Conservation (phyloP, 2,113 vertebrate species). For the Dolichallabes microphthalmus region DNA sequence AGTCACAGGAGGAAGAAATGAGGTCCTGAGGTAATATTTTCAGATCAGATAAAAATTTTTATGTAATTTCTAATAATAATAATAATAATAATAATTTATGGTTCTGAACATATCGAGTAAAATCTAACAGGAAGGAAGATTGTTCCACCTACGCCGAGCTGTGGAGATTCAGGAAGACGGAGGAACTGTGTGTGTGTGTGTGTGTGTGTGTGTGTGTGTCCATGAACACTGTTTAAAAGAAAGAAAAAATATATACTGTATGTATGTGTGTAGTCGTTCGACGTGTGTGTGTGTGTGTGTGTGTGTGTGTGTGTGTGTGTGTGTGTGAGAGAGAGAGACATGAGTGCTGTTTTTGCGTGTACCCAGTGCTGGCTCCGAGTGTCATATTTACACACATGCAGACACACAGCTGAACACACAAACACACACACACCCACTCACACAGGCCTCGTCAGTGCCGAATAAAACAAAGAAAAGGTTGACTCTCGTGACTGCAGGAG, state of each 20-base stretch:
- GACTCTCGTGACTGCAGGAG: not conserved
- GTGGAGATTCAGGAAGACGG: not conserved
- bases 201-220: not conserved
- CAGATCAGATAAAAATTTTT: no score
- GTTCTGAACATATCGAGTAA: not conserved
- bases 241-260: not conserved
- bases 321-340: not conserved
- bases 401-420: not conserved
- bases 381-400: not conserved
- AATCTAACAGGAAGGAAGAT: not conserved
- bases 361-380: not conserved
- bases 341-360: not conserved
- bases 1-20: not conserved
- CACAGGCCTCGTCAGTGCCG: not conserved
- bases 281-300: constrained; percentile 1
- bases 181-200: not conserved
- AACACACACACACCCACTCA: not conserved
- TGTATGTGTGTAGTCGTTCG: not conserved
- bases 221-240: not conserved
- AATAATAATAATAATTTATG: not conserved
- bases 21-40: not conserved
- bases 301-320: not conserved
- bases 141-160: not conserved
- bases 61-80: not conserved
- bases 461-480: not conserved